phyloP scores from a whole-genome alignment of 2,888 invertebrate species.

The Hemistola chrysoprasaria region DNA sequence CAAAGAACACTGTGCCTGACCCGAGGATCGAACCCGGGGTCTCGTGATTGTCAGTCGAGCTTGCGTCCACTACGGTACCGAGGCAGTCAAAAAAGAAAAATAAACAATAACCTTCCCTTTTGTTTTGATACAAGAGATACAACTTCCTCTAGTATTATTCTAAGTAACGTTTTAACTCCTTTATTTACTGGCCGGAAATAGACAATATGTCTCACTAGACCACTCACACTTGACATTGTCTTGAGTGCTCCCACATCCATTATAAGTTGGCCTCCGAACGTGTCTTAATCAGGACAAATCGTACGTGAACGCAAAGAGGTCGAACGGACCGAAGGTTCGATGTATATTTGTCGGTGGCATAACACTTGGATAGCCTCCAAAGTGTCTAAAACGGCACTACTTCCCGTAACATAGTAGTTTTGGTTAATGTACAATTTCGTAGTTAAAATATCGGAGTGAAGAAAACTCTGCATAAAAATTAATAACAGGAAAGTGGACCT shows the following conservation, averaged over 20 bases:
- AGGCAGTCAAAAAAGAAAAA: too few species aligned
- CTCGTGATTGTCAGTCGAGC: too few species aligned
- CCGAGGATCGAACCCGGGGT: too few species aligned
- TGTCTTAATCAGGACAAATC: slow-evolving; percentile 21
- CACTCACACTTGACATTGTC: slow-evolving; percentile 40
- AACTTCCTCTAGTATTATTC: slow-evolving; percentile 15
- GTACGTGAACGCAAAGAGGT: slow-evolving; percentile 3
- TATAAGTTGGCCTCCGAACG: slow-evolving; percentile 33
- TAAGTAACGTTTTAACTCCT: slow-evolving; percentile 40
- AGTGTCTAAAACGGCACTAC: slow-evolving; percentile 57
- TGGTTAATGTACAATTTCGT: slow-evolving; percentile 36
- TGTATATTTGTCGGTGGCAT: slow-evolving; percentile 36
- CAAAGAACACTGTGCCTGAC: too few species aligned
- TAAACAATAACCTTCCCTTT: too few species aligned
- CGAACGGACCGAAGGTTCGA: slow-evolving; percentile 32
- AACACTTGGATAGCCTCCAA: slow-evolving; percentile 67
- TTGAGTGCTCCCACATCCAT: slow-evolving; percentile 35
- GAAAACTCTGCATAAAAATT: too few species aligned
- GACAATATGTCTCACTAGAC: slow-evolving; percentile 53
- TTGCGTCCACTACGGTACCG: too few species aligned
- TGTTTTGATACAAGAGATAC: slow-evolving; percentile 4
- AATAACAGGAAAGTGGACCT: too few species aligned
- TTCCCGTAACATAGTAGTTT: slow-evolving; percentile 60
- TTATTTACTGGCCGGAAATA: slow-evolving; percentile 53
- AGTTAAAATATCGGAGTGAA: too few species aligned